Conservation (phyloP, 2,888 invertebrate species). For the Heliconius ethilla region DNA sequence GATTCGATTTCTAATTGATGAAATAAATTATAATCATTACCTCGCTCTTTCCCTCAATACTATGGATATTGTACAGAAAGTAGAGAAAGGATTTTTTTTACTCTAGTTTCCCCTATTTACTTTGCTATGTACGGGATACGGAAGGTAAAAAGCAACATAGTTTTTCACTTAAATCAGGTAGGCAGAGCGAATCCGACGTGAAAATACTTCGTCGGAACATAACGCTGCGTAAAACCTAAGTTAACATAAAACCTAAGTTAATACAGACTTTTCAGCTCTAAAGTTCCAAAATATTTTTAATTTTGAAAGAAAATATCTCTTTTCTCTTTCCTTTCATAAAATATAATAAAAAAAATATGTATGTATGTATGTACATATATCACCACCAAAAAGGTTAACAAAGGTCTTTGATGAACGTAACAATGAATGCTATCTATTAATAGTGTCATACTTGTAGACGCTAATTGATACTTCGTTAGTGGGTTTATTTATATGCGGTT, state of each 20-base stretch:
- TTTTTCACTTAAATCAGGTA: too few species aligned
- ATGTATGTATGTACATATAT: background rate
- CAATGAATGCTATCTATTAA: slow-evolving; percentile 10
- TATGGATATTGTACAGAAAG: background rate
- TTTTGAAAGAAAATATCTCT: too few species aligned
- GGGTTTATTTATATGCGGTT: slow-evolving; percentile 8
- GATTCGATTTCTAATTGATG: too few species aligned
- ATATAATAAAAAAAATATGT: background rate
- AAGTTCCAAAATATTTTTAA: too few species aligned
- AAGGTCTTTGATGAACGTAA: slow-evolving; percentile 2
- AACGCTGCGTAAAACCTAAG: too few species aligned
- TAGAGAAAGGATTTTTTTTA: background rate
- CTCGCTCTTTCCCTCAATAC: too few species aligned
- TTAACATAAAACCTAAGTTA: too few species aligned
- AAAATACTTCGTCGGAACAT: too few species aligned
- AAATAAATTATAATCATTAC: too few species aligned
- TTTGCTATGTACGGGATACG: background rate
- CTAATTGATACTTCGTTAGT: slow-evolving; percentile 19
- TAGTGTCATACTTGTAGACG: slow-evolving; percentile 14
- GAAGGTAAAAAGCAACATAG: too few species aligned
- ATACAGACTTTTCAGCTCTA: too few species aligned
- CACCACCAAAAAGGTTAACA: background rate
- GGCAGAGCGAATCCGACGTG: too few species aligned
- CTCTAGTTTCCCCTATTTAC: background rate
- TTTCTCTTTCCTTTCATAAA: background rate